Conservation (phyloP, 2,797 vertebrate species). For the Platalea minor region DNA sequence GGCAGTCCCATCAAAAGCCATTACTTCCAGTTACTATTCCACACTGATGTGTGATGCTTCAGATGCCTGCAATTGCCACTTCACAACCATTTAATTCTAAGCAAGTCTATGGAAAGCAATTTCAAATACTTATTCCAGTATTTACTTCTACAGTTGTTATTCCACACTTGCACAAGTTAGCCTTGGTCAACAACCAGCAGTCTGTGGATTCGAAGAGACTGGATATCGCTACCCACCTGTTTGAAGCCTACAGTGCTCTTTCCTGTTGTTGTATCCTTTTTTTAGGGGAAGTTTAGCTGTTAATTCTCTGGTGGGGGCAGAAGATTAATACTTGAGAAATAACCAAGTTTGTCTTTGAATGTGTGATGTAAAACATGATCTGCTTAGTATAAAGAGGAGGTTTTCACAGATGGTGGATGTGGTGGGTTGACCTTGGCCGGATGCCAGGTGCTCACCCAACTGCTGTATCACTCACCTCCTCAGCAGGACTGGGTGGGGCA, state of each 20-base stretch:
- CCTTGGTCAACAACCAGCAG: slow-evolving; percentile 94
- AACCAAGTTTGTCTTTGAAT: neutral
- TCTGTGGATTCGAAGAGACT: slow-evolving; percentile 89
- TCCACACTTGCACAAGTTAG: slow-evolving; percentile 96
- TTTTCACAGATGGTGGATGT: neutral
- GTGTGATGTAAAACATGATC: neutral
- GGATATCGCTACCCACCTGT: slow-evolving; percentile 94
- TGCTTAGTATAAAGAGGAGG: neutral
- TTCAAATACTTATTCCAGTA: neutral
- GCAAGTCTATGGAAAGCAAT: neutral
- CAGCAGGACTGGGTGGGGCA: rapidly evolving
- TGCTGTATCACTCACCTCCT: neutral
- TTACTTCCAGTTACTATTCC: neutral
- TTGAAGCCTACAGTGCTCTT: slow-evolving; percentile 97
- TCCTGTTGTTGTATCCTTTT: slow-evolving; percentile 99
- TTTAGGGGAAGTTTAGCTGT: neutral
- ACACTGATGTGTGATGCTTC: neutral
- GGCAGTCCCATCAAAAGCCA: neutral
- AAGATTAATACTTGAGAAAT: neutral
- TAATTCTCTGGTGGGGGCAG: neutral
- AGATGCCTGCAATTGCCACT: neutral
- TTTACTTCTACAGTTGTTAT: slow-evolving; percentile 86
- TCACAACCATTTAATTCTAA: neutral
- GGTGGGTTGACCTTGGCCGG: neutral
- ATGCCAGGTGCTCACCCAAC: neutral